Conservation (phyloP, 92 coral and sea anemone genomes). For the Porites lobata region DNA sequence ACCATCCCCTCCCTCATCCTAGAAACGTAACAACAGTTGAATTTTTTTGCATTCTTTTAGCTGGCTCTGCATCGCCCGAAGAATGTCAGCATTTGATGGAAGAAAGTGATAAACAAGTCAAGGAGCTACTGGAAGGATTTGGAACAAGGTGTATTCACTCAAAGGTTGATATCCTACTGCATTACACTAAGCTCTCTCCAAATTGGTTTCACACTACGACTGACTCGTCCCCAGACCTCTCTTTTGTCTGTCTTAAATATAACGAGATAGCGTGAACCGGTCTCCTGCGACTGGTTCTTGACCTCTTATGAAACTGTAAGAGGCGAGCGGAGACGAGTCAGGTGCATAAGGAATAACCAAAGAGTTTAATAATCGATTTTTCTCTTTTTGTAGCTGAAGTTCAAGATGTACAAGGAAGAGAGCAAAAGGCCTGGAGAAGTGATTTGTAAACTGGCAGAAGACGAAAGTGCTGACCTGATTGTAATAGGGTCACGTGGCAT, state of each 20-base stretch:
- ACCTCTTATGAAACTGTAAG: background rate
- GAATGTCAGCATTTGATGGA: slow-evolving; percentile 84
- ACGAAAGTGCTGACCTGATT: slow-evolving; percentile 58
- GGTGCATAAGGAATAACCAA: background rate
- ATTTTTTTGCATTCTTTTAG: slow-evolving; percentile 39
- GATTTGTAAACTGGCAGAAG: slow-evolving; percentile 81
- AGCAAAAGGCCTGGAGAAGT: slow-evolving; percentile 86
- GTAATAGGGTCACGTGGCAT: slow-evolving; percentile 85
- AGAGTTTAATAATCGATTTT: background rate
- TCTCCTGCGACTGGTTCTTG: too few relatives aligned
- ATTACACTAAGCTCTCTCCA: too few relatives aligned
- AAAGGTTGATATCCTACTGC: background rate
- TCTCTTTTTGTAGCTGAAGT: slow-evolving; percentile 49
- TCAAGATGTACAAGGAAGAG: slow-evolving; percentile 84
- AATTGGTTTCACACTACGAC: too few relatives aligned
- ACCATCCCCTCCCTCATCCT: too few relatives aligned
- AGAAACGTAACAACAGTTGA: background rate
- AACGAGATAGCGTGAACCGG: too few relatives aligned
- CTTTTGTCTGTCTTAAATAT: too few relatives aligned
- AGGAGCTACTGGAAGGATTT: slow-evolving; percentile 62
- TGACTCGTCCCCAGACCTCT: too few relatives aligned
- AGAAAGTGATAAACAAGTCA: slow-evolving; percentile 77
- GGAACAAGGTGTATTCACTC: slow-evolving; percentile 57
- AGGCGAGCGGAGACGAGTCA: too few relatives aligned
- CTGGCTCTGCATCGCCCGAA: slow-evolving; percentile 88